Evolutionary conservation across 2,113 vertebrate genomes (phyloP), one percentile per base, ranked within the genome.

Genomic region (Boleophthalmus pectinirostris): DNA sequence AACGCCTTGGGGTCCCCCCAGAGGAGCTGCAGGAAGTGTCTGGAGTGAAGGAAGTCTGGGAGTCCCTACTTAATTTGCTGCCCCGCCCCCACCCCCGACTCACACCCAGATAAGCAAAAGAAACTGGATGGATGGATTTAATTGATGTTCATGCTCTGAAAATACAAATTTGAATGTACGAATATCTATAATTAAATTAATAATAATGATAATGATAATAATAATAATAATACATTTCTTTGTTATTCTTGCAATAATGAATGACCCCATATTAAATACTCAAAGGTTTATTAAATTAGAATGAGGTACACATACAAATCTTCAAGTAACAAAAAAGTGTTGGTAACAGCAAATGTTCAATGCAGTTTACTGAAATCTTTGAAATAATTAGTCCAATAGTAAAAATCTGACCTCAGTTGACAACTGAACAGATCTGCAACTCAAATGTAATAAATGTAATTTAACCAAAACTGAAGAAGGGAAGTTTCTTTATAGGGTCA

Each of bases 271-370:
- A 13, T 89, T 85, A 93, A 93, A 93, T 92, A 87, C 75, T 88
- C 84, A 89, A 82, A 85, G 76, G 69, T 93, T 93, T 93, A 93
- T 90, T 93, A 74, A 82, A 88, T 85, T 81, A 83, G 86, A 85
- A 81, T 79, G 79, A 83, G 69, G 78, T 85, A 21, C n/a, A 85
- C 87, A 89, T 88, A 92, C 78, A 92, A 92, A 92, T 89, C 80
- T 74, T 90, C 85, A 92, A 88, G 85, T 89, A 88, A 91, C 81
- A 87, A 86, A 91, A 83, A 76, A 78, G 85, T 85, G 67, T 79
- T 87, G 72, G 51, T 81, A 78, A 25, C 68, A n/a, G 61, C 61
- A 89, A 66, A 86, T 74, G 72, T 82, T 72, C 70, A 69, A 86
- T 74, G 65, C 80, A 80, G 85, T 69, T 72, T 49, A 74, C 69